Evolutionary conservation across 2,888 invertebrate species (phyloP), one percentile per base, ranked within the genome.

Genomic region (Sarcophaga variegata): DNA sequence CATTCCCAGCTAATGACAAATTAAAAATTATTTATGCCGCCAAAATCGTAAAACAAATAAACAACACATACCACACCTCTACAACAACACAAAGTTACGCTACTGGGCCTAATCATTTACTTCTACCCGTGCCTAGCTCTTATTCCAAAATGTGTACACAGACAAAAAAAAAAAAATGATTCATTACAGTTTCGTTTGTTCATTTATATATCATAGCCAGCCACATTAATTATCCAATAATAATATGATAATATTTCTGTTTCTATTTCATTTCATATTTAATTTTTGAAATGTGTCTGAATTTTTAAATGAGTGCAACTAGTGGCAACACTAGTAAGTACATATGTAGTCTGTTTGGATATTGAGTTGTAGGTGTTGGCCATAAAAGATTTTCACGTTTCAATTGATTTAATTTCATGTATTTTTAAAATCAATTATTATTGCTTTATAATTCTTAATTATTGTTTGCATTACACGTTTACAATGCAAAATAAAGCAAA

Each of bases 1-100:
- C 86, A 87, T 83, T 78, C 78, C 83, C 83, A 59, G 70, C 81
- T 81, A 87, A 87, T 87, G 86, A 87, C 83, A 83, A 83, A 83
- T 78, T 75, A 70, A 72, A 78, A 77, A 81, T 59, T 64, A 74
- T 69, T 74, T 77, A 81, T 83, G 75, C 86, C 83, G 86, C 83
- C 83, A 81, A 87, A 87, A 75, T 71, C 27, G 17, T 37, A 17
- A 20, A 79, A 69, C 59, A 69, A 62, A 70, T 54, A 49, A 70
- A 74, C 62, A n/a, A 11, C 3, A 72, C 27, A 8, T 14, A n/a
- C 10, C 5, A 8, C 75, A 14, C 60, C 14, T 54, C 17, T 70
- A 17, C 59, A 22, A 5, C 49, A 54, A 12, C 54, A 54, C 54
- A 4, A 12, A 4, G 4, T 54, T 12, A 0, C 0, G 4, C 5